Percentiles rank a stretch among this genome's conserved stretches.
Conservation (phyloP, 2,797 vertebrate species). For the Gallirallus australis region DNA sequence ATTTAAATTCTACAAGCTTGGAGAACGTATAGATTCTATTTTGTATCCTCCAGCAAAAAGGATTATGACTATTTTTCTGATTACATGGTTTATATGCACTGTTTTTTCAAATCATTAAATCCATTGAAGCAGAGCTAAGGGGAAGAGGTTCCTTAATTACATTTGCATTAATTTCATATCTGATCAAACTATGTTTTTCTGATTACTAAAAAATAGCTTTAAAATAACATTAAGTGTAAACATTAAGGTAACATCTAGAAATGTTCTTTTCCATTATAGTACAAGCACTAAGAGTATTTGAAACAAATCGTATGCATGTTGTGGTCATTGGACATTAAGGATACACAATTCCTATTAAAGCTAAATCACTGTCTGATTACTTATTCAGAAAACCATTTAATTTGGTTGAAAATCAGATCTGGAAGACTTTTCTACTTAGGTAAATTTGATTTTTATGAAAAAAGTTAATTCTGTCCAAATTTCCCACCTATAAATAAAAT, state of each 20-base stretch:
- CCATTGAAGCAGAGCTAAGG: neutral
- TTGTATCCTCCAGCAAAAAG: neutral
- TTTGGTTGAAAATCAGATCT: neutral
- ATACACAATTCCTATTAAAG: neutral
- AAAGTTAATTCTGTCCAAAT: neutral
- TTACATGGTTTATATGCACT: neutral
- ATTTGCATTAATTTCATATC: neutral
- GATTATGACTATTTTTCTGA: neutral
- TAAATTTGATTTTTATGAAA: neutral
- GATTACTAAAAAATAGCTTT: neutral
- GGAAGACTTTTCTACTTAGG: neutral
- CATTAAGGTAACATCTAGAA: neutral
- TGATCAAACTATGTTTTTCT: neutral
- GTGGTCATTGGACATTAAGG: neutral
- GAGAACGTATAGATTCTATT: neutral
- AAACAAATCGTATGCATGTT: neutral
- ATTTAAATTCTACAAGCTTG: neutral
- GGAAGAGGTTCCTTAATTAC: neutral
- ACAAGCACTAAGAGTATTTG: neutral
- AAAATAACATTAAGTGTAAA: neutral
- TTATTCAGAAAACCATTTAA: neutral
- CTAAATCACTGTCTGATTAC: neutral
- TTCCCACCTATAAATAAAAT: neutral
- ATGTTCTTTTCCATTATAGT: neutral
- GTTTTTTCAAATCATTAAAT: neutral